A percentile compares a stretch with the other conserved stretches of the same genome.
phyloP scores from a whole-genome alignment of 2,797 vertebrate species.

The Numenius phaeopus region DNA sequence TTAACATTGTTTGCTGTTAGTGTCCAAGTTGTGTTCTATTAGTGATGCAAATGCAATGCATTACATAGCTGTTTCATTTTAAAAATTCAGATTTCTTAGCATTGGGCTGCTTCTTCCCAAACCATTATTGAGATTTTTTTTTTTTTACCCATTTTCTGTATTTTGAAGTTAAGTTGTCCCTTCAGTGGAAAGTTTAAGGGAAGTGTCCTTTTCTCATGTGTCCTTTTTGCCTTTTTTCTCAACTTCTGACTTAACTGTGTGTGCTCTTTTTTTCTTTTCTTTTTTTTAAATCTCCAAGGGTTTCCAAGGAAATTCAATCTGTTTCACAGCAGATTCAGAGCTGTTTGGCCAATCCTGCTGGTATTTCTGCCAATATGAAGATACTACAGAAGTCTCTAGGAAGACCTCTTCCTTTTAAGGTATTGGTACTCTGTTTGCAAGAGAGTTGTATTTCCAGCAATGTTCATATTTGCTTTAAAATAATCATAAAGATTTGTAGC shows the following conservation, averaged over 20 bases:
- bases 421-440: constrained; percentile 45
- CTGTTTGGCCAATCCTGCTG: constrained; percentile 83
- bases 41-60: neutral
- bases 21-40: neutral
- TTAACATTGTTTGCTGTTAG: neutral
- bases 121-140: neutral
- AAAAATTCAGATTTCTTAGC: neutral
- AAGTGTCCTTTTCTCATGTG: neutral
- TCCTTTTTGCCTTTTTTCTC: neutral
- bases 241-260: neutral
- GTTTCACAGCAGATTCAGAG: constrained; percentile 90
- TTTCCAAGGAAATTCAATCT: constrained; percentile 87
- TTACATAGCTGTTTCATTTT: neutral
- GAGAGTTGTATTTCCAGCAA: neutral
- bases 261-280: neutral
- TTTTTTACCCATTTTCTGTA: neutral
- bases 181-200: neutral
- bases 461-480: neutral
- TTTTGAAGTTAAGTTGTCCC: neutral
- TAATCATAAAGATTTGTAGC: neutral
- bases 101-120: neutral
- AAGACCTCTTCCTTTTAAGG: constrained; percentile 95
- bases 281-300: constrained; percentile 67
- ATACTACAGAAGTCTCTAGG: constrained; percentile 91
- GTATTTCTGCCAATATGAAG: constrained; percentile 84